Evolutionary conservation across 2,888 invertebrate species (phyloP), one percentile per base, ranked within the genome.

Genomic region (Spisula subtruncata): DNA sequence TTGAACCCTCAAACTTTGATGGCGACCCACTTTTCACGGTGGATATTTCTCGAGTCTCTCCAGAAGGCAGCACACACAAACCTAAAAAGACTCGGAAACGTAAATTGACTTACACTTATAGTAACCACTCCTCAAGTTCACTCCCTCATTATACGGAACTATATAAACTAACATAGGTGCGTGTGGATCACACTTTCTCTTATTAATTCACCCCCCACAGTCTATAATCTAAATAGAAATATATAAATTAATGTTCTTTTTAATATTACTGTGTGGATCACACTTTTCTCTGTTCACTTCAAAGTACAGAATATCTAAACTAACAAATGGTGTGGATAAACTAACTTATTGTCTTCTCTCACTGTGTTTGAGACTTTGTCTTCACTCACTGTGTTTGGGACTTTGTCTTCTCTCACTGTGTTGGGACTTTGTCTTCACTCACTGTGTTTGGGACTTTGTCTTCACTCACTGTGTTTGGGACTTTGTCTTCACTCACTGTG

Each of bases 1-100:
- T 83, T 32, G 90, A 89, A 2, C 54, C 86, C 5, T 71, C 92
- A 18, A 32, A 81, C 41, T 86, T 89, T 86, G 89, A 92, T 85
- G 92, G 92, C 48, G 81, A 66, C 32, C 90, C 89, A 60, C 51
- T 92, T 41, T 90, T 88, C 85, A 84, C 81, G 35, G 89, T 83
- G 18, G 90, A 90, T 60, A 80, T 32, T 75, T 25, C 54, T 8
- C 79, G 35, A 84, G 87, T 88, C 46, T 20, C 87, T n/a, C 87
- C 79, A 46, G 48, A 35, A 35, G n/a, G 54, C 32, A 54, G 54
- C 32, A 54, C 16, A 25, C 56, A 85, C 54, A 85, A 54, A 79
- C 83, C 80, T 54, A 83, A 82, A 82, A 32, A 75, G 75, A 54
- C 87, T n/a, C 85, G 51, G 48, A 85, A 85, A 88, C 75, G 88